A percentile compares a stretch with the other conserved stretches of the same genome.
phyloP scores from a whole-genome alignment of 2,113 vertebrate species.

The Zosterops pallidus region DNA sequence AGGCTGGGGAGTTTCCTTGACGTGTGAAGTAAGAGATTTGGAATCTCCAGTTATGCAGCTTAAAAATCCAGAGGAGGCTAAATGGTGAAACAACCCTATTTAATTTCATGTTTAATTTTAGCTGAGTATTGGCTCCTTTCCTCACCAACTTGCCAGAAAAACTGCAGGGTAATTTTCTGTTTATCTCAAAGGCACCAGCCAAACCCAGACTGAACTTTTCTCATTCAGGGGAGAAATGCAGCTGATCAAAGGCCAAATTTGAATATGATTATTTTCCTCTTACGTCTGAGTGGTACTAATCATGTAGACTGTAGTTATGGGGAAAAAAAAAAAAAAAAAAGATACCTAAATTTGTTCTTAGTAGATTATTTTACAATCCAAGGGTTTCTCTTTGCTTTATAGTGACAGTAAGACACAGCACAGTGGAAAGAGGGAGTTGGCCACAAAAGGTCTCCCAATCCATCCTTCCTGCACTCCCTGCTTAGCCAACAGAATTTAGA shows the following conservation, averaged over 20 bases:
- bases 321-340: not conserved
- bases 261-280: not conserved
- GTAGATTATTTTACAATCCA: not conserved
- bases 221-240: not conserved
- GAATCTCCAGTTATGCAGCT: not conserved
- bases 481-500: not conserved
- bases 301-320: not conserved
- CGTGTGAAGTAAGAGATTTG: not conserved
- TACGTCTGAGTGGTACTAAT: not conserved
- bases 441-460: not conserved
- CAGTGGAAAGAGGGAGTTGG: not conserved
- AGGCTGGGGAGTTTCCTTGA: not conserved
- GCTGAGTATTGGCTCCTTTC: slow-evolving; percentile 1
- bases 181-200: slow-evolving; percentile 33
- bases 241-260: slow-evolving; percentile 11
- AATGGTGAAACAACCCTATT: not conserved
- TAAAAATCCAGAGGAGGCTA: not conserved
- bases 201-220: not conserved
- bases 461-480: not conserved
- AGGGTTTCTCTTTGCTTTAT: not conserved
- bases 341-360: not conserved
- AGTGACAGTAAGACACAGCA: not conserved
- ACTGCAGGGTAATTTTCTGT: slow-evolving; percentile 1
- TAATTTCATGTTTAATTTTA: slow-evolving; percentile 10
- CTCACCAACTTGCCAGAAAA: not conserved